These are phyloP conservation scores for Andrena hattorfiana DNA, from an alignment of 2,888 invertebrate genomes.

Conservation along the genomic window DNA sequence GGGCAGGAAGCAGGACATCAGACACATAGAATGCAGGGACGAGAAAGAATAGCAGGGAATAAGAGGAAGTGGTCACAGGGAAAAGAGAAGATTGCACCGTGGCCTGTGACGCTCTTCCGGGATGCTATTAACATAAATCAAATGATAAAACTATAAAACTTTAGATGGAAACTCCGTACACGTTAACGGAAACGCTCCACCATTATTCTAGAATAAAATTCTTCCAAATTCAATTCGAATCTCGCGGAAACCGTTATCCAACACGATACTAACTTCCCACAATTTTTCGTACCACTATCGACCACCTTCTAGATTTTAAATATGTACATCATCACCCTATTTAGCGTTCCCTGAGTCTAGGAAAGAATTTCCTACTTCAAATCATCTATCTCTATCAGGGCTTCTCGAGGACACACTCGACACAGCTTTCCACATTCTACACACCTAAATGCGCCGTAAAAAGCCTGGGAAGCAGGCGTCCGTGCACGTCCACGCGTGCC, in stretches of 20 bases:
- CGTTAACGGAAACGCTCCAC: neutral
- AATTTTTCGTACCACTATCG: neutral
- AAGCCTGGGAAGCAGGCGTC: neutral
- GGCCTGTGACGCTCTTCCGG: constrained; percentile 38
- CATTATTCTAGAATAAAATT: constrained; percentile 9
- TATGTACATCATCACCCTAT: neutral
- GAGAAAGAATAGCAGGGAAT: constrained; percentile 27
- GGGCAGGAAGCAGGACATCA: neutral
- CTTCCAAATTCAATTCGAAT: neutral
- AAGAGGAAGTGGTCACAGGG: constrained; percentile 27
- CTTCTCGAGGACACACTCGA: neutral
- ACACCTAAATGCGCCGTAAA: neutral
- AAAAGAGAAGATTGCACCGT: constrained; percentile 36
- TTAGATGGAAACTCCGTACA: no score
- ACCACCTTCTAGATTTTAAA: neutral
- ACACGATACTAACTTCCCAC: no score
- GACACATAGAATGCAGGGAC: neutral
- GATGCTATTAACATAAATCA: constrained; percentile 13
- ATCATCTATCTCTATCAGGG: neutral
- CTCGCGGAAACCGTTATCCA: neutral
- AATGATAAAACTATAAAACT: constrained; percentile 8
- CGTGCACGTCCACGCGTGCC: neutral
- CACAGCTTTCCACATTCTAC: neutral
- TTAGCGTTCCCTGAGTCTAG: neutral
- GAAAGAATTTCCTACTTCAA: neutral